Conservation (phyloP, 2,888 invertebrate species). For the Agonopterix heracliana region DNA sequence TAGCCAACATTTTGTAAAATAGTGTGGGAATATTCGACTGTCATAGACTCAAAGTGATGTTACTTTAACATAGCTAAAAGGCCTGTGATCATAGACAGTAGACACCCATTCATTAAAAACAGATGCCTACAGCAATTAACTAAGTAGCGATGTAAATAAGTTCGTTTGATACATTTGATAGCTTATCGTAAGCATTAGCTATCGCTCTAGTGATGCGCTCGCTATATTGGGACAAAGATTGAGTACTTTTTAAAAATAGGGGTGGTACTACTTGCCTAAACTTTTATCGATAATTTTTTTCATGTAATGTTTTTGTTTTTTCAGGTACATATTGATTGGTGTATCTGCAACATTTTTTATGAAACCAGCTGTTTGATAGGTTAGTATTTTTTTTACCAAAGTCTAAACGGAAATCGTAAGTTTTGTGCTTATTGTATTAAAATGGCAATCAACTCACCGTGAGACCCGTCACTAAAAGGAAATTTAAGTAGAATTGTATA, state of each 20-base stretch:
- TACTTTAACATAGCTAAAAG: constrained; percentile 14
- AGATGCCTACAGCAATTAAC: constrained; percentile 51
- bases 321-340: constrained; percentile 23
- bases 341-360: not conserved
- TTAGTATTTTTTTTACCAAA: constrained; percentile 5
- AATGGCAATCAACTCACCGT: constrained; percentile 21
- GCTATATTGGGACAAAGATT: constrained; percentile 12
- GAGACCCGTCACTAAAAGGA: constrained; percentile 18
- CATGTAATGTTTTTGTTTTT: constrained; percentile 11
- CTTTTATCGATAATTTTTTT: not conserved
- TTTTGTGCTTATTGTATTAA: not conserved
- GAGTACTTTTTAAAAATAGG: not conserved
- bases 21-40: constrained; percentile 28
- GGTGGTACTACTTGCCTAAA: not conserved
- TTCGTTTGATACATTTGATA: constrained; percentile 20
- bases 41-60: constrained; percentile 1
- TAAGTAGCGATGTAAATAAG: constrained; percentile 24
- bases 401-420: constrained; percentile 2
- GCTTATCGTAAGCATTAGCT: constrained; percentile 20
- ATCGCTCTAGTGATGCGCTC: constrained; percentile 18
- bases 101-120: constrained; percentile 49
- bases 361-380: constrained; percentile 4
- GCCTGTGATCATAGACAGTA: constrained; percentile 35
- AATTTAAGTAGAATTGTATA: constrained; percentile 26
- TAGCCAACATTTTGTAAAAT: constrained; percentile 6